Evolutionary conservation across 1,140 invertebrate species (phyloP).

Genomic region (Olivierus martensii): DNA sequence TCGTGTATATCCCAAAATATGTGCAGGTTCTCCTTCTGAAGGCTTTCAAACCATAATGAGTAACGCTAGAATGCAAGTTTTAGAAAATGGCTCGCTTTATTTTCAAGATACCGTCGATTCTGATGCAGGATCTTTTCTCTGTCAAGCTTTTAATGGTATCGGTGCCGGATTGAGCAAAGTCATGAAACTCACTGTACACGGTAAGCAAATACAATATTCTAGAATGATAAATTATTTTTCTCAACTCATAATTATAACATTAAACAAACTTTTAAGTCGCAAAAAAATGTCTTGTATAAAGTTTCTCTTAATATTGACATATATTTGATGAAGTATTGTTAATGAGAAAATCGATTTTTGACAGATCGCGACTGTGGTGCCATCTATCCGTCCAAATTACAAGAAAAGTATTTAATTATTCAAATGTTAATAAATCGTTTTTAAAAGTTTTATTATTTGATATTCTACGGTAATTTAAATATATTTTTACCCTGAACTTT

Average conservation of each 20-base stretch:
- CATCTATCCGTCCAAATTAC: too few relatives aligned
- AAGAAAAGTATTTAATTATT: too few relatives aligned
- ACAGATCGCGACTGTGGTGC: too few relatives aligned
- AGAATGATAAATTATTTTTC: too few relatives aligned
- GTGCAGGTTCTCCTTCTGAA: slow-evolving; percentile 3
- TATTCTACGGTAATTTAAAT: too few relatives aligned
- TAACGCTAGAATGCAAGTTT: slow-evolving; percentile 23
- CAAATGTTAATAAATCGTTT: too few relatives aligned
- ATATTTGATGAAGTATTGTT: too few relatives aligned
- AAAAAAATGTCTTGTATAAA: not conserved
- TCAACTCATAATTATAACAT: not conserved
- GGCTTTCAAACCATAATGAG: slow-evolving; percentile 19
- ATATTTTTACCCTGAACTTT: too few relatives aligned
- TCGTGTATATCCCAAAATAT: not conserved
- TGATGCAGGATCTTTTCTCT: slow-evolving; percentile 33
- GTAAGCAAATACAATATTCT: slow-evolving; percentile 16
- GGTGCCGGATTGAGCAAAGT: slow-evolving; percentile 34
- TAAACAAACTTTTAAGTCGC: not conserved
- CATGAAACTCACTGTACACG: slow-evolving; percentile 29
- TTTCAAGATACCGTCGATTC: slow-evolving; percentile 25
- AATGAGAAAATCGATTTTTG: too few relatives aligned
- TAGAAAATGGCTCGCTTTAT: slow-evolving; percentile 32
- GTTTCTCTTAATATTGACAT: too few relatives aligned
- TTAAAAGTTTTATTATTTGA: too few relatives aligned
- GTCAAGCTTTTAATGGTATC: slow-evolving; percentile 33